Evolutionary conservation across 2,113 vertebrate species (phyloP).

Genomic region (Dromas ardeola): DNA sequence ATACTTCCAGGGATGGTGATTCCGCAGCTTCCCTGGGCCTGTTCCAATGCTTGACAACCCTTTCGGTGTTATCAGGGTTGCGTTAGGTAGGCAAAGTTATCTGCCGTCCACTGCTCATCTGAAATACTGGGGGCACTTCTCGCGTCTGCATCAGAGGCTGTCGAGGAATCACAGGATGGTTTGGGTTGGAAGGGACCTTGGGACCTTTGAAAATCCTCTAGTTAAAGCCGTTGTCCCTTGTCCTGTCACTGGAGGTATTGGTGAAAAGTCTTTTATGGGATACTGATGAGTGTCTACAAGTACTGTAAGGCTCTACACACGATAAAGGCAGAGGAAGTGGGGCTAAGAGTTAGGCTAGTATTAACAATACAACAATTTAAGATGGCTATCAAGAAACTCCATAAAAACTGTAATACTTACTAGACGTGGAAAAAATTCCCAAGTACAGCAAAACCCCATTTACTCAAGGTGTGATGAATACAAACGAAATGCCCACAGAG

Average conservation of each 20-base stretch:
- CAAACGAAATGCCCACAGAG: background rate
- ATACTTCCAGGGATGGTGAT: background rate
- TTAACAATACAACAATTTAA: background rate
- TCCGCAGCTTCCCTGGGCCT: background rate
- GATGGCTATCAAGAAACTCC: background rate
- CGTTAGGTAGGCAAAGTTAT: background rate
- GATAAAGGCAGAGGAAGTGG: background rate
- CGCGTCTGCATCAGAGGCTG: accelerated
- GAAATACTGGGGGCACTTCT: background rate
- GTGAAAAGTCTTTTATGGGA: background rate
- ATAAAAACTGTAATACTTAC: background rate
- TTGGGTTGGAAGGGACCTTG: background rate
- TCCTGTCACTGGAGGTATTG: background rate
- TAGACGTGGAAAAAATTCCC: background rate
- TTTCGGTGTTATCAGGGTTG: background rate
- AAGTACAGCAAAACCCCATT: background rate
- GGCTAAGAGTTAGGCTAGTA: background rate
- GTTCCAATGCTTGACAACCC: background rate
- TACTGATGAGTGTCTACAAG: background rate
- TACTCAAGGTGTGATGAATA: background rate
- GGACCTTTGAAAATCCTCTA: background rate
- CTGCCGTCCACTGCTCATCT: background rate
- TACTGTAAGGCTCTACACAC: no score
- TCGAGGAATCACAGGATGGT: background rate
- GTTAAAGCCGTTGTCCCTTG: background rate